Evolutionary conservation across 1,140 invertebrate species (phyloP).

Genomic region (Caerostris extrusa): DNA sequence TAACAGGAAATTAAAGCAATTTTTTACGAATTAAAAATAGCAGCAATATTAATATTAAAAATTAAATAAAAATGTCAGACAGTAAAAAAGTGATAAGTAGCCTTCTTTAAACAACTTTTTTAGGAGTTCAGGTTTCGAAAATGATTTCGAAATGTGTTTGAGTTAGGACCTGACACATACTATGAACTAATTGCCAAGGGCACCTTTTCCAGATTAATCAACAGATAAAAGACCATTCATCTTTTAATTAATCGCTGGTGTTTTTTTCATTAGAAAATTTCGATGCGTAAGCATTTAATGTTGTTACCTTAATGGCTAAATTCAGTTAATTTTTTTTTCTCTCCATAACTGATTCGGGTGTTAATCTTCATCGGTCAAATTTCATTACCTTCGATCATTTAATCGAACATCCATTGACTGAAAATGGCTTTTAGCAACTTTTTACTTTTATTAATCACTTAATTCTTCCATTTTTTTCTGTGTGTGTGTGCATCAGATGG

Average conservation of each 20-base stretch:
- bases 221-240: constrained; percentile 46
- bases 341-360: neutral
- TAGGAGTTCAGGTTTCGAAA: neutral
- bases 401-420: neutral
- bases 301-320: constrained; percentile 9
- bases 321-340: neutral
- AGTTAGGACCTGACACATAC: neutral
- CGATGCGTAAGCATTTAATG: neutral
- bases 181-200: neutral
- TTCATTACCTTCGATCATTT: constrained; percentile 28
- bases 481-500: neutral
- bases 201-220: constrained; percentile 50
- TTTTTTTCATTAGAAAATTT: constrained; percentile 25
- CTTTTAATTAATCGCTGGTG: constrained; percentile 44
- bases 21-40: no score
- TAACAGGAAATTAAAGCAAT: no score
- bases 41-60: neutral
- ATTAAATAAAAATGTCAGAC: neutral
- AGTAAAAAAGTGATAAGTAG: neutral
- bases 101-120: neutral
- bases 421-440: constrained; percentile 34
- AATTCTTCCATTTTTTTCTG: neutral
- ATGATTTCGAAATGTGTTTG: neutral
- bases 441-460: neutral
- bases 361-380: constrained; percentile 34